phyloP scores from a whole-genome alignment of 2,888 invertebrate genomes.

The Sepiola atlantica region DNA sequence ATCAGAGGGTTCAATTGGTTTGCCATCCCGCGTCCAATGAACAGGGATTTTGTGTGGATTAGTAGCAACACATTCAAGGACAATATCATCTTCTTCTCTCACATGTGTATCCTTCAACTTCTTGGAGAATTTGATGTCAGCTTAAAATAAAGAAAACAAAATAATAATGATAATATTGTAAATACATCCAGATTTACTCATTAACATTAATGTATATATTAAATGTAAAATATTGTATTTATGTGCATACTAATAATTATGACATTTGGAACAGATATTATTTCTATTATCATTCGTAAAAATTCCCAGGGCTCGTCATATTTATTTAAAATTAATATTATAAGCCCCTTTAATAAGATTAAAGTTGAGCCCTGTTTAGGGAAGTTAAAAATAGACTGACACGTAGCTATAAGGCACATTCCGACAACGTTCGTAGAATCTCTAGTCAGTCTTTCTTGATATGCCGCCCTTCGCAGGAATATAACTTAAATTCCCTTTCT shows the following conservation, averaged over 20 bases:
- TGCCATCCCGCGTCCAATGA: slow-evolving; percentile 95
- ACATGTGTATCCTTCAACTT: slow-evolving; percentile 93
- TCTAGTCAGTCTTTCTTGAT: no score
- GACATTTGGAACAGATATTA: no score
- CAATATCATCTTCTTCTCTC: slow-evolving; percentile 92
- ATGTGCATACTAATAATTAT: neutral
- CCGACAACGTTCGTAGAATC: no score
- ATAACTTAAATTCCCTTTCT: no score
- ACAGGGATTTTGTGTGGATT: slow-evolving; percentile 90
- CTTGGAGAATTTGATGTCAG: slow-evolving; percentile 97
- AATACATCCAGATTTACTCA: neutral
- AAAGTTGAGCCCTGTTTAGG: no score
- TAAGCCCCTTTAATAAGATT: no score
- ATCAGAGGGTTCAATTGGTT: slow-evolving; percentile 76
- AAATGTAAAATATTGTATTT: neutral
- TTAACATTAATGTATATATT: neutral
- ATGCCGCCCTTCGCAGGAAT: no score
- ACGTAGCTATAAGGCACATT: no score
- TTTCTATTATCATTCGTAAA: no score
- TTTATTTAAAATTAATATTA: no score
- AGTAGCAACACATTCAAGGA: slow-evolving; percentile 90
- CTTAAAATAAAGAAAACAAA: slow-evolving; percentile 76
- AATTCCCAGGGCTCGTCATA: no score
- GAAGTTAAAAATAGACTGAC: no score
- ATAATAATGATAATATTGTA: neutral